Percentiles rank a stretch among this genome's conserved stretches.
phyloP scores from a whole-genome alignment of 2,113 vertebrate species.

The Takifugu flavidus region DNA sequence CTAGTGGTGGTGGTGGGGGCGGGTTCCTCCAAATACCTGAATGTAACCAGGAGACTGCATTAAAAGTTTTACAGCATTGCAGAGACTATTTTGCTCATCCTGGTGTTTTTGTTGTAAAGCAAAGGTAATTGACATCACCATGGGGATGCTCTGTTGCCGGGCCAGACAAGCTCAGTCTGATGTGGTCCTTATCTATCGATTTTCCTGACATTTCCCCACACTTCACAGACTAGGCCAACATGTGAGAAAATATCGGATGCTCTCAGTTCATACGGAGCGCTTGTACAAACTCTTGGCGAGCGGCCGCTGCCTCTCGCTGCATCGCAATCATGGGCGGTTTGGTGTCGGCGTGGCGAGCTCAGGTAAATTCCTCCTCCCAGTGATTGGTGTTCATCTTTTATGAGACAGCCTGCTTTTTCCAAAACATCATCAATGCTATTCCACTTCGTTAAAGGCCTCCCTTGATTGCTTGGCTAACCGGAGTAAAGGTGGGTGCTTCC shows the following conservation, averaged over 20 bases:
- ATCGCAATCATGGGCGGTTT: constrained; percentile 52
- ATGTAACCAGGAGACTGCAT: constrained; percentile 64
- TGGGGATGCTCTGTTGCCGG: constrained; percentile 74
- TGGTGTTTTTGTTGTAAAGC: constrained; percentile 71
- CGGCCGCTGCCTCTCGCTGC: constrained; percentile 55
- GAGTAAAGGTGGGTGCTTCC: constrained; percentile 56
- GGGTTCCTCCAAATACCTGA: constrained; percentile 49
- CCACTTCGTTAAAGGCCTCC: constrained; percentile 2
- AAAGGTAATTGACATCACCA: constrained; percentile 76
- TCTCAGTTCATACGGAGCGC: constrained; percentile 74
- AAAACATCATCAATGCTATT: not conserved
- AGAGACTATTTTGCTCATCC: constrained; percentile 64
- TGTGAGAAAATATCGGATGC: constrained; percentile 76
- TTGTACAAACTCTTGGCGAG: constrained; percentile 68
- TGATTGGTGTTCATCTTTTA: constrained; percentile 9
- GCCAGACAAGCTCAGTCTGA: constrained; percentile 74
- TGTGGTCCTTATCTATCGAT: constrained; percentile 78
- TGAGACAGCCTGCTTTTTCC: constrained; percentile 1
- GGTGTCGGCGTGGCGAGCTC: constrained; percentile 56
- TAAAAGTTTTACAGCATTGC: constrained; percentile 72
- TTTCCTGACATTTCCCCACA: constrained; percentile 77
- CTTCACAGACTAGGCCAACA: constrained; percentile 75
- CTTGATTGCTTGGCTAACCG: constrained; percentile 25
- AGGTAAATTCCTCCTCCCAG: constrained; percentile 17
- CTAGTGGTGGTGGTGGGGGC: no score